Percentiles rank a stretch among this genome's conserved stretches.
These are phyloP conservation scores for Chrysolina americana DNA, from an alignment of 2,888 invertebrate genomes.

Conservation along the genomic window DNA sequence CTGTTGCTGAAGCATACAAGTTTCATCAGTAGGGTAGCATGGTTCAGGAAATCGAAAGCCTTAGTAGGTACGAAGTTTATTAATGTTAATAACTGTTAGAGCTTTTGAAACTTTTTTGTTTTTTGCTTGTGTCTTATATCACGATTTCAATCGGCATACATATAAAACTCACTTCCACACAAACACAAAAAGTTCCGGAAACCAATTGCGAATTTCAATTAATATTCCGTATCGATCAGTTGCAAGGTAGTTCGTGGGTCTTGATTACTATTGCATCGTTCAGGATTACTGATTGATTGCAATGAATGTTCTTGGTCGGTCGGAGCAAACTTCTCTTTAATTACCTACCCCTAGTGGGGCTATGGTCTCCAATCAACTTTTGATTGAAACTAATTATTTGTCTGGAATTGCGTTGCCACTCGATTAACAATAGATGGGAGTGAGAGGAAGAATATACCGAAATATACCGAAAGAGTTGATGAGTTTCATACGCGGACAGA, in stretches of 20 bases:
- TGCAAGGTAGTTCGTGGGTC: slow-evolving; percentile 33
- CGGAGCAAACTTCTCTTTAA: slow-evolving; percentile 52
- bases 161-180: no score
- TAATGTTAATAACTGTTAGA: no score
- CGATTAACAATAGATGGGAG: slow-evolving; percentile 9
- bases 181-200: background rate
- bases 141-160: no score
- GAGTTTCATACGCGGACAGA: background rate
- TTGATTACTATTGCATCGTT: slow-evolving; percentile 41
- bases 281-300: slow-evolving; percentile 46
- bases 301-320: slow-evolving; percentile 46
- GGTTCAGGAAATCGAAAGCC: no score
- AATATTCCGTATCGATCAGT: slow-evolving; percentile 38
- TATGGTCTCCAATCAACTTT: slow-evolving; percentile 48
- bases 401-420: slow-evolving; percentile 44
- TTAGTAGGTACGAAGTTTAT: no score
- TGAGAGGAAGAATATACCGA: background rate
- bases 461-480: background rate
- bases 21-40: no score
- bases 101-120: no score
- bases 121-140: no score
- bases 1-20: no score
- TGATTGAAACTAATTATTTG: slow-evolving; percentile 53
- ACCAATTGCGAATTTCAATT: slow-evolving; percentile 27
- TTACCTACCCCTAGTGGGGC: slow-evolving; percentile 56